Base-by-base conservation (phyloP, 35 echinoderm and acorn worm species). In the Heliocidaris tuberculata region DNA sequence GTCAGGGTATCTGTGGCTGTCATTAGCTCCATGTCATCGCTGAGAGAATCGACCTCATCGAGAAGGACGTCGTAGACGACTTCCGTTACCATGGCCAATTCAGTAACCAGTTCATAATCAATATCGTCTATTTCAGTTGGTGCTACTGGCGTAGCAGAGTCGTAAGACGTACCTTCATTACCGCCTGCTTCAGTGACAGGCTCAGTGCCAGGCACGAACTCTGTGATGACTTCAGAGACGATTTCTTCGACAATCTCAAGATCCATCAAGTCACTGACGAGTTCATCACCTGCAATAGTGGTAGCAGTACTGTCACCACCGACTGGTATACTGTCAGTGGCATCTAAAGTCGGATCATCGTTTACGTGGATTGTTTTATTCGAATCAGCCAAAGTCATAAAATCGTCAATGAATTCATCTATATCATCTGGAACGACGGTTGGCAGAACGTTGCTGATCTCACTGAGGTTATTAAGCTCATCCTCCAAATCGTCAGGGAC, bases 231-330 rank as follows among this genome's bases (percentile, higher is more conserved):
- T 89, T 89, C 31, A 48, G 87, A 47, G 16, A 89, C 31, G 32
- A n/a, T 42, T 13, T 93, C 91, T 50, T 93, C 91, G 24, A 59
- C 91, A 52, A 59, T 93, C 15, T 93, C 48, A 12, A 50, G 48
- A 93, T 59, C 21, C 91, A 93, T 93, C 91, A 93, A 31, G 29
- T 93, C 50, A 54, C 56, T 48, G 48, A 93, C 91, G 48, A 93
- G 91, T 48, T 93, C 91, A n/a, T 93, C 91, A 16, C 30, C 91
- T 32, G n/a, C 91, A 59, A n/a, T 93, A 48, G 3, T 32, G n/a
- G 12, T 89, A 31, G 87, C 17, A 89, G 31, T 89, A 89, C 87
- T 47, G 11, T 30, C 31, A 21, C 6, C 87, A 89, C 31, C 29
- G 91, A 93, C 32, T n/a, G 48, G 48, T 50, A 50, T 52, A 17